These are phyloP conservation scores for Neomonachus schauinslandi DNA, from an alignment of 2,113 vertebrate genomes.

Conservation along the genomic window DNA sequence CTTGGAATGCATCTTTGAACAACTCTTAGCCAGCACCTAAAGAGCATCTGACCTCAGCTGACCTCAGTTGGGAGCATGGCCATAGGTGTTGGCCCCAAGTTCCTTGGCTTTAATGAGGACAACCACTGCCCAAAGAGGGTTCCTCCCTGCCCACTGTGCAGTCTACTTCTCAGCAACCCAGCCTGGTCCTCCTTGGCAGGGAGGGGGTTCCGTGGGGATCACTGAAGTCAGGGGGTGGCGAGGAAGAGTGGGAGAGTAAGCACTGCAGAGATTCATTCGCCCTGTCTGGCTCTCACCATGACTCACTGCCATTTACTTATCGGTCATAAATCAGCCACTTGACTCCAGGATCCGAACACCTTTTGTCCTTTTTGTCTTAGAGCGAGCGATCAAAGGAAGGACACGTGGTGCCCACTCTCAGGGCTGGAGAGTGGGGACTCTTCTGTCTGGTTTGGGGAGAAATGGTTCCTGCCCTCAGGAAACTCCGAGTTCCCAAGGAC, in stretches of 20 bases:
- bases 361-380: slow-evolving; percentile 17
- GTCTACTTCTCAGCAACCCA: background rate
- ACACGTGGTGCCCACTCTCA: background rate
- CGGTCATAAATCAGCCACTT: slow-evolving; percentile 44
- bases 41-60: background rate
- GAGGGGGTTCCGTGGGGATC: background rate
- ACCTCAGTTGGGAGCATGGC: background rate
- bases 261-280: background rate
- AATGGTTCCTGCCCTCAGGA: background rate
- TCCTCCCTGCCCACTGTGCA: background rate
- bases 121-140: background rate
- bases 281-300: background rate
- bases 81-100: background rate
- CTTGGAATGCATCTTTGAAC: background rate
- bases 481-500: background rate
- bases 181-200: background rate
- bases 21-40: background rate
- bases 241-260: background rate
- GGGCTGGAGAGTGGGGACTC: background rate
- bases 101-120: background rate
- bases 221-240: too few relatives aligned
- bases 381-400: slow-evolving; percentile 32
- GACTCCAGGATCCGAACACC: background rate
- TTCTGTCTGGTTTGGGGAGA: background rate
- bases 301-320: background rate